These are phyloP conservation scores for Oppia nitens DNA, from an alignment of 1,140 invertebrate species.

Conservation along the genomic window DNA sequence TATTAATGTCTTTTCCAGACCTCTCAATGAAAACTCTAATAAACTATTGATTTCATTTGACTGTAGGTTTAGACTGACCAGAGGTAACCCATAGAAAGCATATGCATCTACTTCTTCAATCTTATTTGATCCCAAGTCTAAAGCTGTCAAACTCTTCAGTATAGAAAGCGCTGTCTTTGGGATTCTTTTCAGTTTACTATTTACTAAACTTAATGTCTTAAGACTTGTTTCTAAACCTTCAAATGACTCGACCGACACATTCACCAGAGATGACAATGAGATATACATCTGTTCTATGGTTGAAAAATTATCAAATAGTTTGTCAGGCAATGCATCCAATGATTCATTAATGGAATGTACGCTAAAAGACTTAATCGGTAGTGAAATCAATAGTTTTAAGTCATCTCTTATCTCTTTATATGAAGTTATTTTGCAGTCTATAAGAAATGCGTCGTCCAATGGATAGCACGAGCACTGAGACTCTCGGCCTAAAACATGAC, in stretches of 20 bases:
- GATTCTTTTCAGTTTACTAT: conserved; percentile 55
- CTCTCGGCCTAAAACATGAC: not conserved
- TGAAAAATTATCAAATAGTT: conserved; percentile 3
- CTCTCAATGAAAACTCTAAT: conserved; percentile 60
- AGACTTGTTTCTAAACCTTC: conserved; percentile 49
- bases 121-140: conserved; percentile 70
- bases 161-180: conserved; percentile 59
- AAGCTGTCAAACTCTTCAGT: conserved; percentile 46
- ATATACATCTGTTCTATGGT: conserved; percentile 49
- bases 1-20: conserved; percentile 54
- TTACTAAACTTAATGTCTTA: conserved; percentile 59
- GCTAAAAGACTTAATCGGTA: not conserved
- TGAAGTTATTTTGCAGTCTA: not conserved
- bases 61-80: conserved; percentile 66
- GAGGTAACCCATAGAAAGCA: conserved; percentile 60
- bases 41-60: conserved; percentile 51
- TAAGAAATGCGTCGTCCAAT: not conserved
- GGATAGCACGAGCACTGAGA: not conserved
- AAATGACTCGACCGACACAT: conserved; percentile 54
- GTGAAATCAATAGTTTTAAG: not conserved
- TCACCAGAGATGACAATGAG: conserved; percentile 56
- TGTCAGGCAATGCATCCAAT: not conserved
- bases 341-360: conserved; percentile 6
- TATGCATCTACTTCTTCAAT: conserved; percentile 65
- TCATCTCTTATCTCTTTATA: not conserved